Evolutionary conservation across 2,113 vertebrate genomes (phyloP).

Genomic region (Chinchilla lanigera): DNA sequence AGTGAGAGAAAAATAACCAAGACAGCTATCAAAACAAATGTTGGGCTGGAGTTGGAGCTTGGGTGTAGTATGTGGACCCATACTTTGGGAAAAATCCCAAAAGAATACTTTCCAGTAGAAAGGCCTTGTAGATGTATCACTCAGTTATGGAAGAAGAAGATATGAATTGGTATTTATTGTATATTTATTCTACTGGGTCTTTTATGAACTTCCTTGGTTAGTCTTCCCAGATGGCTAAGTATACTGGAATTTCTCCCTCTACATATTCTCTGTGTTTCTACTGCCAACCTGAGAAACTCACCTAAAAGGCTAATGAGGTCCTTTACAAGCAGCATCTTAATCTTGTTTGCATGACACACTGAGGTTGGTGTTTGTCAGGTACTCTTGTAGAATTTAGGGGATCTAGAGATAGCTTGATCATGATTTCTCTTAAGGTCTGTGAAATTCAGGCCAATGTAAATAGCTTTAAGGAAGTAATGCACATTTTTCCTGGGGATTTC

Average conservation of each 20-base stretch:
- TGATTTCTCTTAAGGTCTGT: conserved; percentile 12
- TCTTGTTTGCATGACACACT: neutral
- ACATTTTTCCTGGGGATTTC: neutral
- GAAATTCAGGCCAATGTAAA: neutral
- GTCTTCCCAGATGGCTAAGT: neutral
- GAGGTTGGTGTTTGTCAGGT: neutral
- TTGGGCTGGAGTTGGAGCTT: neutral
- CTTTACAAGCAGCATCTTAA: neutral
- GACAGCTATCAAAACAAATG: neutral
- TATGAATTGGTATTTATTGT: neutral
- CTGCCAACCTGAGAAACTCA: neutral
- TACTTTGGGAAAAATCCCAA: neutral
- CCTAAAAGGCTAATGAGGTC: neutral
- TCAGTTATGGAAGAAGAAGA: neutral
- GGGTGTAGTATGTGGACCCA: fast-evolving
- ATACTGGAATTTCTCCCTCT: neutral
- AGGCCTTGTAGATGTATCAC: neutral
- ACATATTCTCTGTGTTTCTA: neutral
- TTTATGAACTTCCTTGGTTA: neutral
- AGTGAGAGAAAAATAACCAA: no score
- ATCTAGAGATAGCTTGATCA: neutral
- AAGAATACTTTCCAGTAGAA: neutral
- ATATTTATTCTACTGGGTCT: neutral
- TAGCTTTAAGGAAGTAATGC: neutral
- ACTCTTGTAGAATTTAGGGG: neutral